phyloP scores from a whole-genome alignment of 2,888 invertebrate genomes.

The Chromoteleia sp. region DNA sequence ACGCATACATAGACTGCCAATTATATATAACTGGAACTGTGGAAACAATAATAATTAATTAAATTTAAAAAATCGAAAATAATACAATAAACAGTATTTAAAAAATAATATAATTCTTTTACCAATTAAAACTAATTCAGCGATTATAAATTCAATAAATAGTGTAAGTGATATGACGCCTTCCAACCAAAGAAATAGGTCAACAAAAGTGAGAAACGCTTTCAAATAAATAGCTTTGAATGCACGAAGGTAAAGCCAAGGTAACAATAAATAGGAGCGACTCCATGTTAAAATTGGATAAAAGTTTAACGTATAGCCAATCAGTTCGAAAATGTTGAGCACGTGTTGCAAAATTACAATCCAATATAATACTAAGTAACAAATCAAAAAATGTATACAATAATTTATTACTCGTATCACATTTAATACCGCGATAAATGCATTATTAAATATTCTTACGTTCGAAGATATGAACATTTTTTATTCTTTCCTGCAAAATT shows the following conservation, averaged over 20 bases:
- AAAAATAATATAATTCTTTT: conserved; percentile 37
- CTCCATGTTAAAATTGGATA: conserved; percentile 79
- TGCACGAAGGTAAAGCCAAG: conserved; percentile 79
- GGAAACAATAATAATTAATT: conserved; percentile 41
- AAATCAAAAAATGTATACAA: conserved; percentile 2
- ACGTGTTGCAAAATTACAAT: conserved; percentile 77
- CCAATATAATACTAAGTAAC: conserved; percentile 75
- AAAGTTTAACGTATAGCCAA: conserved; percentile 77
- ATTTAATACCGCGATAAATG: too few relatives aligned
- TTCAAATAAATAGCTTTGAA: conserved; percentile 78
- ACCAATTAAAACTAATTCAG: conserved; percentile 75
- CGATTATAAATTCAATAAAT: conserved; percentile 75
- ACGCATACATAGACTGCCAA: conserved; percentile 75
- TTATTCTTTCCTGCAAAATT: conserved; percentile 44
- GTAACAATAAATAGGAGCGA: conserved; percentile 76
- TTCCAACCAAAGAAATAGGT: conserved; percentile 74
- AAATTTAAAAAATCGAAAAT: conserved; percentile 1
- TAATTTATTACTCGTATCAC: too few relatives aligned
- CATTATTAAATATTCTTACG: conserved; percentile 17
- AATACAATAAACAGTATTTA: conserved; percentile 13
- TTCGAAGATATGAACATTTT: conserved; percentile 13
- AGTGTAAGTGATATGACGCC: conserved; percentile 69
- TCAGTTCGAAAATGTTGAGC: conserved; percentile 74
- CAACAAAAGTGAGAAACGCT: conserved; percentile 71
- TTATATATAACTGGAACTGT: conserved; percentile 75